Percentiles rank a stretch among this genome's conserved stretches.
These are phyloP conservation scores for Sebastolobus alascanus DNA, from an alignment of 2,797 vertebrate genomes.

Conservation along the genomic window DNA sequence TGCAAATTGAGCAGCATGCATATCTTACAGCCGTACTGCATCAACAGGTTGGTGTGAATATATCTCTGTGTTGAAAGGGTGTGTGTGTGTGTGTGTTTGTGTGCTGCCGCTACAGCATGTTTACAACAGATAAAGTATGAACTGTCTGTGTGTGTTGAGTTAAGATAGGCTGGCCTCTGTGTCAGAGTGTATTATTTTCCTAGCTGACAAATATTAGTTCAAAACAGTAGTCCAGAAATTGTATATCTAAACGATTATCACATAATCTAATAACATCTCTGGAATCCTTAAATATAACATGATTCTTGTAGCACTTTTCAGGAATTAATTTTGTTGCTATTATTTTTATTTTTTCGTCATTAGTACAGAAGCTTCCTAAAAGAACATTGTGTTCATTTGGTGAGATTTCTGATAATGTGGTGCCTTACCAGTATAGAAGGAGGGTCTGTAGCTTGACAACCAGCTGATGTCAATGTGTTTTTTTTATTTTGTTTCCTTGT, in stretches of 20 bases:
- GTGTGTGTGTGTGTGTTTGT: slow-evolving; percentile 26
- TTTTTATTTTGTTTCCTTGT: not conserved
- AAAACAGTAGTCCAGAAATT: not conserved
- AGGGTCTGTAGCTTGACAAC: not conserved
- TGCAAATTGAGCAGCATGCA: slow-evolving; percentile 76
- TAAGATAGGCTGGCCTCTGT: not conserved
- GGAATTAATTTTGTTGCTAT: not conserved
- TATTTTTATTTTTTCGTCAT: not conserved
- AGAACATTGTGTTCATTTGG: slow-evolving; percentile 1
- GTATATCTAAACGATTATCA: not conserved
- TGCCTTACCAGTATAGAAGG: not conserved
- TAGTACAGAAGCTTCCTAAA: not conserved
- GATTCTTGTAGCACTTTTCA: not conserved
- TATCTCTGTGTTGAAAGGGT: not conserved
- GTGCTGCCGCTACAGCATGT: slow-evolving; percentile 27
- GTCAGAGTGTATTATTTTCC: not conserved
- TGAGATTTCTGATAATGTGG: not conserved
- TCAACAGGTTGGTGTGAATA: slow-evolving; percentile 83
- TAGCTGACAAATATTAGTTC: not conserved
- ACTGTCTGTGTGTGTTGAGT: not conserved
- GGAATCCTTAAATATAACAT: slow-evolving; percentile 9
- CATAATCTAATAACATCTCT: not conserved
- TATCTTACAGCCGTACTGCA: slow-evolving; percentile 85
- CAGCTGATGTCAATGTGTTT: not conserved
- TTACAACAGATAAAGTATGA: slow-evolving; percentile 2